Evolutionary conservation across 2,113 vertebrate genomes (phyloP).

Genomic region (Climacteris rufus): DNA sequence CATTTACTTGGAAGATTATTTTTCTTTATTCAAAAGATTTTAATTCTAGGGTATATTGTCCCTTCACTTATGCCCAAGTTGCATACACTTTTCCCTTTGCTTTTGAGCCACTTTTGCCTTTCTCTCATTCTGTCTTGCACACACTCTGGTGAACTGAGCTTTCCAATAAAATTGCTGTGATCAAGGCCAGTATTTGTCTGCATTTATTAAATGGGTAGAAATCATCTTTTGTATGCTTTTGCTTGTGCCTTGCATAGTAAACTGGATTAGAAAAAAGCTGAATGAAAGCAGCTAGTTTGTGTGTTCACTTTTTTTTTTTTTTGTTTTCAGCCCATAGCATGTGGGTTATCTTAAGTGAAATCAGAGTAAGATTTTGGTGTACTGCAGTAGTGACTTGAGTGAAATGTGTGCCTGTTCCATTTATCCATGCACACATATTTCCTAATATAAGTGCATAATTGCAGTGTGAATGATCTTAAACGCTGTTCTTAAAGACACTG

Average conservation of each 20-base stretch:
- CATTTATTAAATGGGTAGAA: neutral
- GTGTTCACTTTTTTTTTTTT: neutral
- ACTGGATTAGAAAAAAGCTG: neutral
- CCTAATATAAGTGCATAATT: neutral
- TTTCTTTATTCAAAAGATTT: neutral
- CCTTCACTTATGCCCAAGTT: neutral
- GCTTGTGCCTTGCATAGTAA: neutral
- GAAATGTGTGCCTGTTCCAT: neutral
- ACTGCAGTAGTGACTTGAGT: neutral
- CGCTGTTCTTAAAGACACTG: neutral
- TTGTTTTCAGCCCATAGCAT: neutral
- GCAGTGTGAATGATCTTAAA: neutral
- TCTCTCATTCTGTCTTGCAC: neutral
- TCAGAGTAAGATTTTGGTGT: neutral
- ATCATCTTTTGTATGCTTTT: neutral
- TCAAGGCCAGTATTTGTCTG: neutral
- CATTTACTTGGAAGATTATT: neutral
- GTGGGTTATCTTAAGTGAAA: neutral
- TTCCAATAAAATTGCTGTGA: neutral
- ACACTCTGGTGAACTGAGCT: neutral
- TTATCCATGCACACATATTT: neutral
- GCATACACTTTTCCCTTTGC: neutral
- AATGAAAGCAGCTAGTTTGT: neutral
- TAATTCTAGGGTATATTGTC: neutral
- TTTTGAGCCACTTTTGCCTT: neutral